A percentile compares a stretch with the other conserved stretches of the same genome.
phyloP scores from a whole-genome alignment of 2,113 vertebrate species.

The Cottus gobio region DNA sequence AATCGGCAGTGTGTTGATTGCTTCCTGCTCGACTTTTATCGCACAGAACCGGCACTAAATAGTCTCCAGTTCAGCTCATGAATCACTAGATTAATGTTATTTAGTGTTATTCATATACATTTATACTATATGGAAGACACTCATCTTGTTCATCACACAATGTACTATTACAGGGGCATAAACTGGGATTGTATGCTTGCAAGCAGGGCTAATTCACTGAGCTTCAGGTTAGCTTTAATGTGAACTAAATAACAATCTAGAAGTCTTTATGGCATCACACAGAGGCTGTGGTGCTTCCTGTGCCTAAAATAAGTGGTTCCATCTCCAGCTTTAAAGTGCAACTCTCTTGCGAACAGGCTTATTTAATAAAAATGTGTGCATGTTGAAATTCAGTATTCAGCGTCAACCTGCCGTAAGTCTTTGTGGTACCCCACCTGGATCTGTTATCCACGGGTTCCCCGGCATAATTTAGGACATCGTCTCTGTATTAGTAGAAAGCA shows the following conservation, averaged over 20 bases:
- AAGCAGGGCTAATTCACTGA: not conserved
- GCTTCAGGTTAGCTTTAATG: not conserved
- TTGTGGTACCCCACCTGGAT: slow-evolving; percentile 65
- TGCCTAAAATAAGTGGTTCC: not conserved
- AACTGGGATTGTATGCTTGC: not conserved
- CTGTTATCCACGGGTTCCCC: slow-evolving; percentile 49
- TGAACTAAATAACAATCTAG: not conserved
- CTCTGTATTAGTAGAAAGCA: slow-evolving; percentile 76
- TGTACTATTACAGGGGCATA: not conserved
- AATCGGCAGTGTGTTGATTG: slow-evolving; percentile 62
- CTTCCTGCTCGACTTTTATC: slow-evolving; percentile 59
- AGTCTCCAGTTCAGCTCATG: not conserved
- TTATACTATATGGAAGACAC: not conserved
- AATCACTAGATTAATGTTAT: not conserved
- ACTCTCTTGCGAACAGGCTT: not conserved
- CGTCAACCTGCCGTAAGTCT: slow-evolving; percentile 5
- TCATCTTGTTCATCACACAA: not conserved
- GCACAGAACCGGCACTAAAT: slow-evolving; percentile 33
- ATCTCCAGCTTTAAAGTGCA: not conserved
- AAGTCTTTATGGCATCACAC: not conserved
- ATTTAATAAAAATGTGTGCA: not conserved
- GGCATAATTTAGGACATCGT: slow-evolving; percentile 65
- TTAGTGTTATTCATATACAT: not conserved
- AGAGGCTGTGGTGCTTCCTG: not conserved
- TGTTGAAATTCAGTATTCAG: not conserved